A percentile compares a stretch with the other conserved stretches of the same genome.
These are phyloP conservation scores for Brachylomia viminalis DNA, from an alignment of 2,888 invertebrate genomes.

Conservation along the genomic window DNA sequence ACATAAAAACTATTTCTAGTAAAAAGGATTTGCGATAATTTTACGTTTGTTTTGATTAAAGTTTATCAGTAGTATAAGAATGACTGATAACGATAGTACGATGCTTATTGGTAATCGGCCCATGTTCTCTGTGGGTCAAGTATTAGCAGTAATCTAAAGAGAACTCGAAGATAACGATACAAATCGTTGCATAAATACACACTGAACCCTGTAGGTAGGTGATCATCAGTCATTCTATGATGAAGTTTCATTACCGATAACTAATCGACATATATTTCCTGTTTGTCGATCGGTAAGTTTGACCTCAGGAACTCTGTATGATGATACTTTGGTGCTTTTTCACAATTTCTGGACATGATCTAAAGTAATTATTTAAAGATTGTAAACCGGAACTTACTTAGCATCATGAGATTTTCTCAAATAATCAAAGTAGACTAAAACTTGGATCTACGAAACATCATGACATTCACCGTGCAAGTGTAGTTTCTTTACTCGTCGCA, in stretches of 20 bases:
- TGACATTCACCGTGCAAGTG: too few relatives aligned
- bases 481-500: too few relatives aligned
- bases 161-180: background rate
- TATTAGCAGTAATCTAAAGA: background rate
- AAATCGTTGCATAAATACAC: background rate
- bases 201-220: background rate
- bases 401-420: too few relatives aligned
- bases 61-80: slow-evolving; percentile 24
- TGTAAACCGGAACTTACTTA: too few relatives aligned
- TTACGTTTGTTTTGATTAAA: background rate
- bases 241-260: background rate
- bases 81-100: slow-evolving; percentile 19
- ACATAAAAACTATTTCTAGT: too few relatives aligned
- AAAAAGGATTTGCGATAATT: too few relatives aligned
- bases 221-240: background rate
- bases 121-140: slow-evolving; percentile 32
- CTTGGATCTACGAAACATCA: too few relatives aligned
- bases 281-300: background rate
- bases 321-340: too few relatives aligned
- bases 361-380: too few relatives aligned
- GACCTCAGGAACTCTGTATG: too few relatives aligned
- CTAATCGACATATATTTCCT: background rate
- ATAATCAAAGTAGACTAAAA: too few relatives aligned
- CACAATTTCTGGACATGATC: too few relatives aligned
- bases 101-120: slow-evolving; percentile 20